Evolutionary conservation across 2,113 vertebrate genomes (phyloP), one percentile per base, ranked within the genome.

Genomic region (Balaenoptera acutorostrata): DNA sequence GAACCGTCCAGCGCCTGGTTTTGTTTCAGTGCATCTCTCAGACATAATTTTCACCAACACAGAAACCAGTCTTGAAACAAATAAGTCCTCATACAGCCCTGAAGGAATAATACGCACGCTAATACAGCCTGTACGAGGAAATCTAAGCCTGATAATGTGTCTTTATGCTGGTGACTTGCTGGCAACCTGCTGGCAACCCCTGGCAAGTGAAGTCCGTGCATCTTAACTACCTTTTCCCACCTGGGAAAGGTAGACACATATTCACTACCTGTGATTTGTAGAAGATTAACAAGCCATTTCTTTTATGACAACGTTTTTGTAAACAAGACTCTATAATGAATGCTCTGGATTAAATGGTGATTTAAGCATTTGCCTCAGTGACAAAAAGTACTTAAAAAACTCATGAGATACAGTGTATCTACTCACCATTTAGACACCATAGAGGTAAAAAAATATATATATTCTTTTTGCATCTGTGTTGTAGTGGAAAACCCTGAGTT

Each of bases 51-150:
- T 97, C 94, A 98, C 72, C 98, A 98, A 98, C 98, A 96, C 97
- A 97, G 97, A 97, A 98, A 98, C 94, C 96, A 98, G 88, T 96
- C 93, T 55, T 80, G 97, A 98, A 98, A 98, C 97, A 98, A 98
- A 97, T 96, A 98, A 98, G 95, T 97, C 72, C 97, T 92, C 75
- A 90, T 92, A 96, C 78, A 87, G 98, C 97, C 98, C 77, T 29
- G 86, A 95, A 96, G 94, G 97, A 96, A 84, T 96, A 95, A 57
- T 74, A 86, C 39, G 97, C 94, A 97, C 96, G 87, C 31, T 80
- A 95, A 97, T 85, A 21, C 6, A 41, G 31, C 66, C 66, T 82
- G 20, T 8, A 4, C 1, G 29, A 55, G 63, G 31, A 96, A 93
- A 66, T 8, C 33, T 5, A 8, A 57, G 44, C 15, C 29, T 69